Evolutionary conservation across 2,888 invertebrate species (phyloP), one percentile per base, ranked within the genome.

Genomic region (Trichopoda pennipes): DNA sequence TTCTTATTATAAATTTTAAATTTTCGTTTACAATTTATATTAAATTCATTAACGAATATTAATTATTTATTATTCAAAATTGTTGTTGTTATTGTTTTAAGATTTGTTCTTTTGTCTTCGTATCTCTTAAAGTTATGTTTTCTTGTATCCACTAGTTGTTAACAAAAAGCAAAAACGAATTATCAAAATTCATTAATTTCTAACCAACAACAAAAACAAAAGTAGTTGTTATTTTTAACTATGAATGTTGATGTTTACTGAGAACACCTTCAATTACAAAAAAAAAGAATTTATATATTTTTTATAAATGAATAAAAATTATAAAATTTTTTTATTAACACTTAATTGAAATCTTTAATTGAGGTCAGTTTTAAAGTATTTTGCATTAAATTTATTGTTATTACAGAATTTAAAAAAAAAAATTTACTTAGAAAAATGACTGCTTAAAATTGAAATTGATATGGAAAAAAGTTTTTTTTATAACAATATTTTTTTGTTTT

Each of bases 381-480:
- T 44, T 44, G 1, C 6, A n/a, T 44, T 16, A 4, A 6, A 44
- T 6, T 49, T 19, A 17, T 49, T 49, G 2, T 17, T 49, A 19
- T 19, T 1, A 49, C 10, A 38, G 12, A 17, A 49, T 17, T 17
- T 17, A 14, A 2, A n/a, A 47, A 47, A 47, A 2, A 8, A 28
- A 28, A 28, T 28, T 28, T 47, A 49, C 9, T 49, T 17, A 44
- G 14, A 44, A 44, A 49, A 6, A 42, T 38, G 38, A 38, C 2
- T 12, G 12, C 38, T 3, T 2, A 38, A 38, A 38, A 38, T 63
- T 74, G 74, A 78, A 80, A 83, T 80, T 80, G 77, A 80, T 58
- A 64, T 32, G 72, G 72, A 55, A 66, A 55, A 66, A 61, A 28
- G 4, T 28, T 28, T 28, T 28, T 28, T 28, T 8, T 28, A 1